Evolutionary conservation across 2,113 vertebrate species (phyloP), one percentile per base, ranked within the genome.

Genomic region (Cariama cristata): DNA sequence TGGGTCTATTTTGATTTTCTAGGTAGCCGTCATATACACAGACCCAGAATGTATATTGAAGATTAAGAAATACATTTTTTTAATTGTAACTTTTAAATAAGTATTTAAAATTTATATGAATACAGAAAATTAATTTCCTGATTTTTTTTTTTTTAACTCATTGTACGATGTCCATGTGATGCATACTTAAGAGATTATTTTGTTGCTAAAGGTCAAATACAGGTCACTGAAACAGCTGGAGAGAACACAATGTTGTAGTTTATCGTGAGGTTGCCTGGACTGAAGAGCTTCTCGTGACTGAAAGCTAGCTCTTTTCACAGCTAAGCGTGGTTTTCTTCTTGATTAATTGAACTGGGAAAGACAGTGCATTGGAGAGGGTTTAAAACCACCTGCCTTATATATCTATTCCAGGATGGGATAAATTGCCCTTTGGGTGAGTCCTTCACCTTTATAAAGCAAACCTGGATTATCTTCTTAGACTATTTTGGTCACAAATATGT

Each of bases 121-220:
- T 27, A n/a, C 5, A 58, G n/a, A 86, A 81, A 64, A 60, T 58
- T 5, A 14, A 59, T 17, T 66, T 73, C 12, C 53, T 56, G 7
- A 30, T 8, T 62, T 56, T 7, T 40, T 91, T 79, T 73, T 76
- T 80, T 80, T 14, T 59, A 77, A 35, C 6, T 47, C 71, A 35
- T 35, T 63, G 9, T 49, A 75, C 0, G 0, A 50, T 55, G 20
- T 20, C 76, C n/a, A 44, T 18, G 18, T 0, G 1, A 52, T 38
- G 14, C 14, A 49, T 58, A 58, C 14, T 52, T 38, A 53, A 35
- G 30, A 64, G 24, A 73, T 77, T 38, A 58, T n/a, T 88, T 82
- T 80, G 13, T 38, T 81, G 38, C 32, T 56, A 53, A 64, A 83
- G 9, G 14, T 60, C 40, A 88, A 83, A 45, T 55, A 63, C 27